phyloP scores from a whole-genome alignment of 2,797 vertebrate species.

The Ptychadena robeensis region DNA sequence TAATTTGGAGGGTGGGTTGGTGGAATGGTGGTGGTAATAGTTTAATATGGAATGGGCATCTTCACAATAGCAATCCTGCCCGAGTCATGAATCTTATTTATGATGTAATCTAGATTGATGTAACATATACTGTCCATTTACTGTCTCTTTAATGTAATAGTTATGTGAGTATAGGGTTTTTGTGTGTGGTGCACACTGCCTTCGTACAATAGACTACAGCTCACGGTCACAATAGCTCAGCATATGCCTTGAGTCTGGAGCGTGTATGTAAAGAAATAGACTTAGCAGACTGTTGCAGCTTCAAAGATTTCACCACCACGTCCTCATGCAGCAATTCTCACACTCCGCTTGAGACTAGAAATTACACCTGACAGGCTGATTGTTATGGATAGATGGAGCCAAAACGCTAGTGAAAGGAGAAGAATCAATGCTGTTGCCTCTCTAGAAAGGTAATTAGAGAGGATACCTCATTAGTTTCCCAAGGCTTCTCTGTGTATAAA shows the following conservation, averaged over 20 bases:
- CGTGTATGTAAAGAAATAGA: conserved; percentile 25
- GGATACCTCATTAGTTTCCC: conserved; percentile 59
- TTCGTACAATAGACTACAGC: neutral
- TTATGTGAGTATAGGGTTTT: neutral
- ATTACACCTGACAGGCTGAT: conserved; percentile 62
- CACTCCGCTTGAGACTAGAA: conserved; percentile 56
- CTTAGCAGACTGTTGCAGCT: conserved; percentile 31
- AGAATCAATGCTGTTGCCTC: conserved; percentile 61
- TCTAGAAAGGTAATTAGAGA: conserved; percentile 61
- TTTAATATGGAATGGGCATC: too few species aligned
- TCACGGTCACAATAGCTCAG: neutral
- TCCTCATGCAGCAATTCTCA: conserved; percentile 58
- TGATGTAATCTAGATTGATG: too few species aligned
- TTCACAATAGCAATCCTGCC: too few species aligned
- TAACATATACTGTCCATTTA: neutral
- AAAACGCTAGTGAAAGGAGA: conserved; percentile 60
- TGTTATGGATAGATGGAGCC: conserved; percentile 62
- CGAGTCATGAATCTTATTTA: too few species aligned
- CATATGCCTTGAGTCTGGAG: neutral
- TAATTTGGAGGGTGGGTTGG: too few species aligned
- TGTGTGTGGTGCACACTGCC: neutral
- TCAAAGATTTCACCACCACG: conserved; percentile 53
- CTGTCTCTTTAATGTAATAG: neutral
- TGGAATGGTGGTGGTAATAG: too few species aligned
- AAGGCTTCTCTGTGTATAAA: conserved; percentile 57